Evolutionary conservation across 2,888 invertebrate genomes (phyloP).

Genomic region (Rhagonycha lutea): DNA sequence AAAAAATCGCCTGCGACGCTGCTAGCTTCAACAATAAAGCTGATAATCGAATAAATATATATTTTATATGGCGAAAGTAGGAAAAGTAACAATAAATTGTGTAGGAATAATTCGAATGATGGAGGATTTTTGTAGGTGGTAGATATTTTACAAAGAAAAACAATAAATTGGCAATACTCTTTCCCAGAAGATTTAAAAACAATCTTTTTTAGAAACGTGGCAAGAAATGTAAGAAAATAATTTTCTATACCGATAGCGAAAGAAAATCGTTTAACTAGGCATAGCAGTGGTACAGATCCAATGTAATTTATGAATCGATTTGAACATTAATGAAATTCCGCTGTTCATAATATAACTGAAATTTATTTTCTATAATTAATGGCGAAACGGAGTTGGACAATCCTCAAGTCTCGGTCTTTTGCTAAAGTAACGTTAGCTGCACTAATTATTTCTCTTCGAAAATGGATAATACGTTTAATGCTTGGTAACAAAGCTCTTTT

Average conservation of each 20-base stretch:
- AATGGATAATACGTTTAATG: constrained; percentile 12
- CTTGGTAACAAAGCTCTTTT: constrained; percentile 14
- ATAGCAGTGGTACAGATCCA: constrained; percentile 20
- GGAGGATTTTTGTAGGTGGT: neutral
- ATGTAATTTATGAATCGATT: constrained; percentile 30
- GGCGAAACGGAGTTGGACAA: constrained; percentile 14
- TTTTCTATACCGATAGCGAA: constrained; percentile 19
- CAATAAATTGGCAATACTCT: neutral
- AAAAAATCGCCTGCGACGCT: no score
- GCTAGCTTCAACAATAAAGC: neutral
- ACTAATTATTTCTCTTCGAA: constrained; percentile 16
- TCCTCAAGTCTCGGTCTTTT: constrained; percentile 8
- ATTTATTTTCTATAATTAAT: constrained; percentile 27
- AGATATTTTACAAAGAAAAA: neutral
- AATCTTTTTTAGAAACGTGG: constrained; percentile 20
- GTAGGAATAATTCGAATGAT: neutral
- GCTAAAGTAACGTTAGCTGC: constrained; percentile 11
- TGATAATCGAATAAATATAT: neutral
- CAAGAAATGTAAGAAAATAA: constrained; percentile 27
- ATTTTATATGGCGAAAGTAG: neutral
- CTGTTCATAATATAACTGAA: constrained; percentile 26
- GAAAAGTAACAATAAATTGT: neutral
- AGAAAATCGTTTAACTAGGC: constrained; percentile 14
- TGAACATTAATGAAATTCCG: constrained; percentile 29
- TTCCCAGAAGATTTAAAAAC: constrained; percentile 14